These are phyloP conservation scores for Achatina immaculata DNA, from an alignment of 1,140 invertebrate species.

Conservation along the genomic window DNA sequence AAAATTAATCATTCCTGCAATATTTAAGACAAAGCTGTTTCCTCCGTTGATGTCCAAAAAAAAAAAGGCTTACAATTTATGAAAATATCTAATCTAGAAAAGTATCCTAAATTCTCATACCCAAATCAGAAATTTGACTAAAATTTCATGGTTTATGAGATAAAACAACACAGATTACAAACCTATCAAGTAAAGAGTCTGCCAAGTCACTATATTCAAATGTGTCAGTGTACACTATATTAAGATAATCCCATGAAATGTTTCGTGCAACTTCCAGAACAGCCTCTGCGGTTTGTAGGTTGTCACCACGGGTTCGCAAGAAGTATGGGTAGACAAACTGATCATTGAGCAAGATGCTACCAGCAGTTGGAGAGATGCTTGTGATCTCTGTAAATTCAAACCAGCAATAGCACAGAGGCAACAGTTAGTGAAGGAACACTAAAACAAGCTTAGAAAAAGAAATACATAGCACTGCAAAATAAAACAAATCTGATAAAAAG, in stretches of 20 bases:
- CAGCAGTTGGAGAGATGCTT: constrained; percentile 34
- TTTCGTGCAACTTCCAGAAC: constrained; percentile 56
- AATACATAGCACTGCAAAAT: no score
- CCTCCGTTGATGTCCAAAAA: no score
- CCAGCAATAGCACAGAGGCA: background rate
- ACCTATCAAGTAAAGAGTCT: constrained; percentile 33
- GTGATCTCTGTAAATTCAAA: constrained; percentile 12
- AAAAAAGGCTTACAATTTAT: no score
- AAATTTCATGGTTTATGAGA: no score
- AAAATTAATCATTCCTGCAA: no score
- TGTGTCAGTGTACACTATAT: constrained; percentile 77
- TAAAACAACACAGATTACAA: background rate
- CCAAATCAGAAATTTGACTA: no score
- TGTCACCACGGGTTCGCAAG: constrained; percentile 14
- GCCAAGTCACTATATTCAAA: background rate
- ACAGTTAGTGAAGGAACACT: no score
- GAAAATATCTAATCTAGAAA: no score
- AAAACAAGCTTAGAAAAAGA: no score
- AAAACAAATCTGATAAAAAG: background rate
- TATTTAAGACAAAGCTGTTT: no score
- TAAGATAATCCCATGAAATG: constrained; percentile 84
- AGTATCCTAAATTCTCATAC: no score
- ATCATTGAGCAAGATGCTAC: constrained; percentile 5
- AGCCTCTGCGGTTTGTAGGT: background rate
- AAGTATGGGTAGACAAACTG: constrained; percentile 14